phyloP scores from a whole-genome alignment of 2,797 vertebrate species.

The Bradypodion ventrale region DNA sequence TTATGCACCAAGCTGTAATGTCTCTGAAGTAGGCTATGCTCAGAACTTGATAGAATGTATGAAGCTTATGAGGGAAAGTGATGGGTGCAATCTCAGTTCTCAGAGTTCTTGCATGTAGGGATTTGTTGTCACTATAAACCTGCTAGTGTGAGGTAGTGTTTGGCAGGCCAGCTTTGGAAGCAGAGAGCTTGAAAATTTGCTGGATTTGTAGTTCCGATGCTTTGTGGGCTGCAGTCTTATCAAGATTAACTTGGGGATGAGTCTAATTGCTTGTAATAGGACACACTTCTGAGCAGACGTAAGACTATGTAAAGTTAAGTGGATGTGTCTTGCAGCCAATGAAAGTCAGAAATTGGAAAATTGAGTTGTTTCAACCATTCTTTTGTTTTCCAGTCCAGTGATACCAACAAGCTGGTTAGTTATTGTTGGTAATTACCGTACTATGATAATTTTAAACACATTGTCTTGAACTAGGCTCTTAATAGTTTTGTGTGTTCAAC shows the following conservation, averaged over 20 bases:
- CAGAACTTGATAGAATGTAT: neutral
- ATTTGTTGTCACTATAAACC: neutral
- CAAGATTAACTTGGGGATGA: neutral
- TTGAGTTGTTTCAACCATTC: neutral
- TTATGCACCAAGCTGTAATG: no score
- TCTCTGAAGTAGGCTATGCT: neutral
- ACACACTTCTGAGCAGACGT: neutral
- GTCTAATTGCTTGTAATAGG: neutral
- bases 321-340: neutral
- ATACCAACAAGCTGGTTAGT: neutral
- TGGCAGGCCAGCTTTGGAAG: neutral
- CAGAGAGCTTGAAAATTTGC: neutral
- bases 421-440: neutral
- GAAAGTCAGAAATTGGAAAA: neutral
- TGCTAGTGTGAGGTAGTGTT: neutral
- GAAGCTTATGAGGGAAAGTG: neutral
- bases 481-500: neutral
- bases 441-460: neutral
- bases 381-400: neutral
- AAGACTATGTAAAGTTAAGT: slow-evolving; percentile 2
- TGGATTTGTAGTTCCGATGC: neutral
- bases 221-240: neutral
- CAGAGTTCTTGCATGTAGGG: neutral
- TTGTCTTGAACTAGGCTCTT: neutral
- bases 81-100: neutral